These are phyloP conservation scores for Delichon dasypus DNA, from an alignment of 2,797 vertebrate species.

Conservation along the genomic window DNA sequence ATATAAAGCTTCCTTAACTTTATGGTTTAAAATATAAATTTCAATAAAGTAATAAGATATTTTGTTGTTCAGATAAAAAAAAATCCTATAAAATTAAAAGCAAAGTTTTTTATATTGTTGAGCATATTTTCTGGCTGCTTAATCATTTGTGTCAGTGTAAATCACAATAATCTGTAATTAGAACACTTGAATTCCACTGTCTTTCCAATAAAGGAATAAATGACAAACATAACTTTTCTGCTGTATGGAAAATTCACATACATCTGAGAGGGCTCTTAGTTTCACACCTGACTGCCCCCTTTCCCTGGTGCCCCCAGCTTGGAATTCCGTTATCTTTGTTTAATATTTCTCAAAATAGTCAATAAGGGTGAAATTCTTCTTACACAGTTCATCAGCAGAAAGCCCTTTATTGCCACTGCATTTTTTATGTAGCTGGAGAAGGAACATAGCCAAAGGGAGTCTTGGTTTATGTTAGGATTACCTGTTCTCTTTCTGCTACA, in stretches of 20 bases:
- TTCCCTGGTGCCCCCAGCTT: fast-evolving
- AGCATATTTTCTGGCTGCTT: not conserved
- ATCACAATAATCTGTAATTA: not conserved
- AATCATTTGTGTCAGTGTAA: not conserved
- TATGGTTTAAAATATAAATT: not conserved
- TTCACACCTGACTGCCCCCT: not conserved
- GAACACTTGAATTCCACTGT: not conserved
- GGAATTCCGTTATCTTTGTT: not conserved
- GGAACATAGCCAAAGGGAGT: not conserved
- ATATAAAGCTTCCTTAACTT: not conserved
- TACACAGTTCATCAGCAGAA: not conserved
- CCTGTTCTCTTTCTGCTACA: not conserved
- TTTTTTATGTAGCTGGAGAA: not conserved
- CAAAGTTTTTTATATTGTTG: not conserved
- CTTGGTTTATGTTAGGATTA: not conserved
- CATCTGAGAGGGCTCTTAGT: fast-evolving
- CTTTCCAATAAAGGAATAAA: not conserved
- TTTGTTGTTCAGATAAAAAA: not conserved
- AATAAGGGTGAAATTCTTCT: not conserved
- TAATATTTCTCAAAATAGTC: not conserved
- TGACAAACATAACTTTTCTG: not conserved
- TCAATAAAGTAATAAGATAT: not conserved
- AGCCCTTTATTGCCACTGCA: not conserved
- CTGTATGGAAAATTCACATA: not conserved
- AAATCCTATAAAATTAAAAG: not conserved